Evolutionary conservation across 2,797 vertebrate species (phyloP), one percentile per base, ranked within the genome.

Genomic region (Columba guinea): DNA sequence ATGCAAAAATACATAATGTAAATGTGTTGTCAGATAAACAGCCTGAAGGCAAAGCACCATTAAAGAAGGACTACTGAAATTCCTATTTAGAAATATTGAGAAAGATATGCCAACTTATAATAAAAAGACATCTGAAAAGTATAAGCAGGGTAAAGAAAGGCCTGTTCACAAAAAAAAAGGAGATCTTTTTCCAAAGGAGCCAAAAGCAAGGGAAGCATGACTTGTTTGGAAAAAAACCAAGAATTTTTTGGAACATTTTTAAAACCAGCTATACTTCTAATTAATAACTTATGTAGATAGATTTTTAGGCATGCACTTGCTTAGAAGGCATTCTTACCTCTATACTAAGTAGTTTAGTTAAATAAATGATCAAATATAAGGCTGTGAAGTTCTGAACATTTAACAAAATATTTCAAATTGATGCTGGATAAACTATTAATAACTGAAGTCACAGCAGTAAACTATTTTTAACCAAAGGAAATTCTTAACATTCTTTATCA

Each of bases 291-390:
- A 71, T 7, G 9, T 52, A 67, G 48, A 70, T 41, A 52, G 34
- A 87, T 35, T 60, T 89, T 94, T 77, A 74, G 77, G 67, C n/a
- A 85, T 73, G 53, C n/a, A 74, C 8, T 74, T 94, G 10, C 69
- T 94, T 80, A 92, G 87, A 93, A 94, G 69, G 78, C 11, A 30
- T 77, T 91, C 60, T 87, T 89, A 80, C 32, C 22, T 81, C 10
- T 88, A 30, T 70, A 68, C 20, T 76, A 75, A 75, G n/a, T 34
- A 83, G 32, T 74, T 87, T 79, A 65, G 58, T 63, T 96, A 89
- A 92, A 89, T 91, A 93, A 93, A 77, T 89, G 52, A 95, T 94
- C 60, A 84, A 92, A 74, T 65, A 35, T 28, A 59, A 63, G 46
- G 21, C 49, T 78, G 34, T 64, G 70, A 76, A 79, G 44, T 75